Conservation (phyloP, 2,113 vertebrate species). For the Prionailurus viverrinus region DNA sequence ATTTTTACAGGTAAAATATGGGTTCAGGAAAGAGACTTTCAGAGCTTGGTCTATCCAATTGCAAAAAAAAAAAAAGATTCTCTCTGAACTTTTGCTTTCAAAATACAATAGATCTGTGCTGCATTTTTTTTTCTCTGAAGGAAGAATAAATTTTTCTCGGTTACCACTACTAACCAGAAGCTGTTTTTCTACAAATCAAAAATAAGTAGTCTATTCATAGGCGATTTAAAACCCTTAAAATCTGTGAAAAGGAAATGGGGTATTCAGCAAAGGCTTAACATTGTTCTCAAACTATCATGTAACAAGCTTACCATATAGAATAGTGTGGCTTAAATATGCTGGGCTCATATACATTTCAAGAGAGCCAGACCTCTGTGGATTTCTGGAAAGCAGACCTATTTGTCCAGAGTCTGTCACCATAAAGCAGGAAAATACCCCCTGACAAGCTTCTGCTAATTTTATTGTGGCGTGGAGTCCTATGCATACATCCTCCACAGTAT, state of each 20-base stretch:
- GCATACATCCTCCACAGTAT: slow-evolving; percentile 85
- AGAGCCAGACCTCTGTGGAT: slow-evolving; percentile 71
- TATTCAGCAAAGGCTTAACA: not conserved
- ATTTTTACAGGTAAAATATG: slow-evolving; percentile 59
- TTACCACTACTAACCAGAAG: slow-evolving; percentile 2
- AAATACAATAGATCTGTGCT: not conserved
- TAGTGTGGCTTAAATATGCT: not conserved
- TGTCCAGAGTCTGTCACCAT: slow-evolving; percentile 86
- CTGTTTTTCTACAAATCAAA: not conserved
- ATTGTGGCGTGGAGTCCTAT: slow-evolving; percentile 86
- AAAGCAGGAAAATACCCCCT: slow-evolving; percentile 86
- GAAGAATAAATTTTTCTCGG: not conserved
- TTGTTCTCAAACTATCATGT: slow-evolving; percentile 30
- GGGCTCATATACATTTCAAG: slow-evolving; percentile 68
- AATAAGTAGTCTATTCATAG: not conserved
- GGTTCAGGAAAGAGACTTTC: not conserved
- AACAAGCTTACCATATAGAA: not conserved
- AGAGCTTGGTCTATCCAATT: not conserved
- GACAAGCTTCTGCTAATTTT: slow-evolving; percentile 91
- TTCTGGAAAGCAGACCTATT: slow-evolving; percentile 83
- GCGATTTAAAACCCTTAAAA: not conserved
- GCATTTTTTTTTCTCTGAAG: not conserved
- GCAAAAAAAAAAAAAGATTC: not conserved
- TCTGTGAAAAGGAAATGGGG: not conserved
- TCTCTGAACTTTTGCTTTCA: slow-evolving; percentile 42